Evolutionary conservation across 2,797 vertebrate species (phyloP).

Genomic region (Acanthis flammea): DNA sequence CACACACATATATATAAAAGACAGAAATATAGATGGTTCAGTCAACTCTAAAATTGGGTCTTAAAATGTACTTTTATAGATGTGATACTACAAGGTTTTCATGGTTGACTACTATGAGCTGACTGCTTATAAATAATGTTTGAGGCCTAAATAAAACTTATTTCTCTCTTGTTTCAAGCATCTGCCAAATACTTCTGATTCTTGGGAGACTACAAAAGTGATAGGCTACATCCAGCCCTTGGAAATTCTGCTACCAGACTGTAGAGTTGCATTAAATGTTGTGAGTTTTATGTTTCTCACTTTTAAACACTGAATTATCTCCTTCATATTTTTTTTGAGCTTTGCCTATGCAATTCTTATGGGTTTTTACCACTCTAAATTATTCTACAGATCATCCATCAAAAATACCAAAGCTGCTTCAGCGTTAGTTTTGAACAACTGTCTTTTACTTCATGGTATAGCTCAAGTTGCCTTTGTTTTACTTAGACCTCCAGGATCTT

Average conservation of each 20-base stretch:
- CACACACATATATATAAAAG: neutral
- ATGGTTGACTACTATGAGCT: neutral
- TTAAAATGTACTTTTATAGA: neutral
- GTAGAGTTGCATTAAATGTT: neutral
- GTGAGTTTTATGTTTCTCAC: neutral
- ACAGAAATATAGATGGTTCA: neutral
- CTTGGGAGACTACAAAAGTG: neutral
- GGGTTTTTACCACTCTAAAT: neutral
- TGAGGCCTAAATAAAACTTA: neutral
- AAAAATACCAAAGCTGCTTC: neutral
- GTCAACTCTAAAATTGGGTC: neutral
- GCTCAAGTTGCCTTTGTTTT: neutral
- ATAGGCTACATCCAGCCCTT: neutral
- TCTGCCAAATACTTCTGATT: conserved; percentile 38
- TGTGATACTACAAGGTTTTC: neutral
- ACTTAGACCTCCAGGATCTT: neutral
- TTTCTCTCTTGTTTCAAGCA: neutral
- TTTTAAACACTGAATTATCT: neutral
- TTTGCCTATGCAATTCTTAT: neutral
- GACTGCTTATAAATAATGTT: neutral
- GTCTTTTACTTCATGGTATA: neutral
- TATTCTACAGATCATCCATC: neutral
- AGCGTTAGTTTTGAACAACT: neutral
- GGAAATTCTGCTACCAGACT: neutral
- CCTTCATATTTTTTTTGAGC: neutral